Evolutionary conservation across 2,113 vertebrate species (phyloP).

Genomic region (Fulica atra): DNA sequence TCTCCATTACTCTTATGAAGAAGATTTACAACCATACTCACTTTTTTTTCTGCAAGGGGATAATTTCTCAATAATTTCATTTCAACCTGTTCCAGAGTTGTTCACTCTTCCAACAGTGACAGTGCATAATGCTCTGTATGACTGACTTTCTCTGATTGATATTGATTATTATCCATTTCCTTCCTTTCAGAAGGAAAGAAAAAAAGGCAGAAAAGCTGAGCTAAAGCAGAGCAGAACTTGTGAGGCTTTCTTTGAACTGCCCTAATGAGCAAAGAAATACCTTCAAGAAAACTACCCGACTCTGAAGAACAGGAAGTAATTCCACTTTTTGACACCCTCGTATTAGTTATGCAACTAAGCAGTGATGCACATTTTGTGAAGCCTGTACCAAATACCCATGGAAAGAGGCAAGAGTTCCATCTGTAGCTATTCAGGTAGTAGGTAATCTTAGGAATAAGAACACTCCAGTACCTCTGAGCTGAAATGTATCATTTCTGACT

Average conservation of each 20-base stretch:
- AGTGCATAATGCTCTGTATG: not conserved
- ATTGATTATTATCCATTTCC: not conserved
- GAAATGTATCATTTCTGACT: not conserved
- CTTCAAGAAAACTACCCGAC: not conserved
- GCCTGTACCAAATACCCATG: not conserved
- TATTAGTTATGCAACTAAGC: not conserved
- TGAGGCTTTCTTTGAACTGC: not conserved
- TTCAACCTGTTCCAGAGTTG: not conserved
- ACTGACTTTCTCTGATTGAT: not conserved
- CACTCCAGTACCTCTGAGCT: not conserved
- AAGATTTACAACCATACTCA: not conserved
- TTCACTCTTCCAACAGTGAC: not conserved
- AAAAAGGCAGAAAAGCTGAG: not conserved
- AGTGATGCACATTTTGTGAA: not conserved
- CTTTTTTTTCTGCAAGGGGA: not conserved
- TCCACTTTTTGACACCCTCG: not conserved
- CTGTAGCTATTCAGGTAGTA: not conserved
- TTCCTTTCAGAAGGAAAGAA: not conserved
- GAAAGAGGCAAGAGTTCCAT: not conserved
- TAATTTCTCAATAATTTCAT: not conserved
- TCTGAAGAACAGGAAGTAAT: not conserved
- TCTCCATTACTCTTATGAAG: not conserved
- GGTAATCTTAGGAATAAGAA: not conserved
- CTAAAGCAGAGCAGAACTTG: accelerated
- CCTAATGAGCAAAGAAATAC: not conserved